phyloP scores from a whole-genome alignment of 2,888 invertebrate genomes.

The Ormyrus rosae region DNA sequence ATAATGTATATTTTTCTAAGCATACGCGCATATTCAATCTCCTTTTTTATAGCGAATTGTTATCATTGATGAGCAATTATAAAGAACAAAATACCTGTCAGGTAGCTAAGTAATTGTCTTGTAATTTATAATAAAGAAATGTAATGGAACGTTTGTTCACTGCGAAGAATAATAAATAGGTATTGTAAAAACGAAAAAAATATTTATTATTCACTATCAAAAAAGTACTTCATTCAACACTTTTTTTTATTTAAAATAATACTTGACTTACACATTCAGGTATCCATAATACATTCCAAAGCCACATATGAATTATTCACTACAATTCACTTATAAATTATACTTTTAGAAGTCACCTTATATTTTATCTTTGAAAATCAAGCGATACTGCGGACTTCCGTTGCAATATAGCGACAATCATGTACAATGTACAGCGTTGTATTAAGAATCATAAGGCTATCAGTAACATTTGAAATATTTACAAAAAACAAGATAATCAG shows the following conservation, averaged over 20 bases:
- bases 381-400: slow-evolving; percentile 30
- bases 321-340: slow-evolving; percentile 55
- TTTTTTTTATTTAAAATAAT: slow-evolving; percentile 57
- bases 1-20: slow-evolving; percentile 70
- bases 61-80: slow-evolving; percentile 56
- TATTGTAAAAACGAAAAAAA: slow-evolving; percentile 56
- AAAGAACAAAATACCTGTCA: slow-evolving; percentile 57
- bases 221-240: slow-evolving; percentile 44
- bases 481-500: slow-evolving; percentile 52
- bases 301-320: slow-evolving; percentile 54
- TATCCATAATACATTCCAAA: slow-evolving; percentile 54
- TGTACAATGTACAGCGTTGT: slow-evolving; percentile 55
- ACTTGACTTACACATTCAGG: slow-evolving; percentile 55
- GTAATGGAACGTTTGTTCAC: slow-evolving; percentile 64
- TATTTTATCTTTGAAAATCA: slow-evolving; percentile 48
- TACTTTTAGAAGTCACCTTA: slow-evolving; percentile 35
- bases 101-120: slow-evolving; percentile 63
- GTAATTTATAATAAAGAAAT: slow-evolving; percentile 65
- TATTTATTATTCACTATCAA: slow-evolving; percentile 30
- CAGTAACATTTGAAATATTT: slow-evolving; percentile 51
- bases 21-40: slow-evolving; percentile 62
- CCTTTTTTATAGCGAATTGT: slow-evolving; percentile 58
- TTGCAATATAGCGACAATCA: slow-evolving; percentile 51
- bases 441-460: slow-evolving; percentile 52
- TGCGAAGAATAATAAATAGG: slow-evolving; percentile 64